phyloP scores from a whole-genome alignment of 1,140 invertebrate species.

The Dinoponera quadriceps region DNA sequence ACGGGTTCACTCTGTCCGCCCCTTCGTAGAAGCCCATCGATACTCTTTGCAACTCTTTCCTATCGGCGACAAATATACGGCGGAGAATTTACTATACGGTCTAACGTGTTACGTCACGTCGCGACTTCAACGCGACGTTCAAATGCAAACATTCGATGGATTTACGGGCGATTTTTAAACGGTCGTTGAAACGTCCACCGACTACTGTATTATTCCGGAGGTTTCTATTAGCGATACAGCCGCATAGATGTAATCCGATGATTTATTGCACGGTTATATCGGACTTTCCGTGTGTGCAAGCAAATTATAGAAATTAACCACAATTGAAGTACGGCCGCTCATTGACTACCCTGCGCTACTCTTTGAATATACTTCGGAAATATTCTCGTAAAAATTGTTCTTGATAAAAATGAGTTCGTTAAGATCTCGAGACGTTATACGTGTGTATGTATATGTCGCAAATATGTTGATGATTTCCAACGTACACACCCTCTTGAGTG shows the following conservation, averaged over 20 bases:
- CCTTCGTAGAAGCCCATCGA: conserved; percentile 63
- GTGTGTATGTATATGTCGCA: no score
- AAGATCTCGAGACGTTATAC: no score
- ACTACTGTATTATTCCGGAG: not conserved
- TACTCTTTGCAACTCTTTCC: conserved; percentile 59
- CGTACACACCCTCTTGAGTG: not conserved
- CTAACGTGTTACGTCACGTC: conserved; percentile 75
- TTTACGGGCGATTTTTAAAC: conserved; percentile 2
- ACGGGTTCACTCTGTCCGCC: conserved; percentile 63
- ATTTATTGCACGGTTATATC: conserved; percentile 28
- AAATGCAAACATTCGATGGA: not conserved
- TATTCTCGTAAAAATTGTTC: no score
- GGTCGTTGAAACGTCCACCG: not conserved
- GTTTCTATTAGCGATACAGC: conserved; percentile 29
- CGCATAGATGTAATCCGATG: conserved; percentile 29
- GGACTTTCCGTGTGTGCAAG: conserved; percentile 17
- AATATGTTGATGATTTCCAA: not conserved
- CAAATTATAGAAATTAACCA: conserved; percentile 16
- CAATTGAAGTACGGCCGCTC: not conserved
- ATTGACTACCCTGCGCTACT: not conserved
- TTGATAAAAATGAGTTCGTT: no score
- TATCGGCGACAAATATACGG: conserved; percentile 79
- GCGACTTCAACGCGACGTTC: not conserved
- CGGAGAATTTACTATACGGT: conserved; percentile 79
- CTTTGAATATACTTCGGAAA: no score